These are phyloP conservation scores for Loriculus beryllinus DNA, from an alignment of 2,797 vertebrate genomes.

Conservation along the genomic window DNA sequence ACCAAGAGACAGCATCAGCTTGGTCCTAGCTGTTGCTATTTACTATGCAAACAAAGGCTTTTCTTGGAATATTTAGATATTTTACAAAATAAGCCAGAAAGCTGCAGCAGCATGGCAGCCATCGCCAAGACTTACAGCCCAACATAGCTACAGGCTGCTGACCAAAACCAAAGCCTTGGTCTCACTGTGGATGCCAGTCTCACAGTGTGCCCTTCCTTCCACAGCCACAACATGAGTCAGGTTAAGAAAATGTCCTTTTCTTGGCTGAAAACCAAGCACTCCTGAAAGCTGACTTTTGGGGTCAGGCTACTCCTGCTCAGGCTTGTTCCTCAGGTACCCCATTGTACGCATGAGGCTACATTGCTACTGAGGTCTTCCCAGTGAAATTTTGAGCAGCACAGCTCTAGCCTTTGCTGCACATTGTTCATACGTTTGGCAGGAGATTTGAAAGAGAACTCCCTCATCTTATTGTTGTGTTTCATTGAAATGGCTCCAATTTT, in stretches of 20 bases:
- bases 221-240: fast-evolving
- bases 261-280: not conserved
- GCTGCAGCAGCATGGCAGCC: not conserved
- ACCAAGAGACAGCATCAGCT: not conserved
- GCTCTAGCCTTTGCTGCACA: not conserved
- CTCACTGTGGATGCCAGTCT: not conserved
- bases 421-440: not conserved
- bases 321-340: not conserved
- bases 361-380: not conserved
- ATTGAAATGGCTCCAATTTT: not conserved
- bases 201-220: not conserved
- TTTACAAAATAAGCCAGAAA: not conserved
- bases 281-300: not conserved
- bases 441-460: not conserved
- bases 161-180: not conserved
- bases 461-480: not conserved
- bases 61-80: not conserved
- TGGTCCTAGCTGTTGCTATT: not conserved
- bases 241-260: not conserved
- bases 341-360: fast-evolving
- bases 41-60: not conserved
- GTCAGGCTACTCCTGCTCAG: not conserved
- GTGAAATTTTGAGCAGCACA: not conserved
- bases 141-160: not conserved
- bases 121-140: not conserved